Evolutionary conservation across 2,888 invertebrate species (phyloP), one percentile per base, ranked within the genome.

Genomic region (Lutraria lutraria): DNA sequence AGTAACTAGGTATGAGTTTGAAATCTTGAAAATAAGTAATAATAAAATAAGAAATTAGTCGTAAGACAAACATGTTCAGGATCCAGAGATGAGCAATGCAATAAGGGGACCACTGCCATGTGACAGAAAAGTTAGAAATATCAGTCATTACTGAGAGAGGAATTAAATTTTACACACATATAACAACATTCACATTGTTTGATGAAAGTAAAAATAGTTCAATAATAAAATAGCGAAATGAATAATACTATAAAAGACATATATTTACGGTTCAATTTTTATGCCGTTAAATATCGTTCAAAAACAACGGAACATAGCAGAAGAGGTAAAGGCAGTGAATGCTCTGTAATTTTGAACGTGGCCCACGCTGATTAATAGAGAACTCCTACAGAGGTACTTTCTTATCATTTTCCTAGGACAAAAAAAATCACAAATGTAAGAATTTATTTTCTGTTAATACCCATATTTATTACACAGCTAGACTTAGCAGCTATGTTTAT

Each of bases 151-250:
- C 1, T 25, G 3, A 68, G 63, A 68, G 8, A 68, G 63, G 43
- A 43, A 68, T 25, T 68, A 68, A n/a, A 68, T 68, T n/a, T 68
- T 12, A 68, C 63, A 68, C 63, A 68, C 63, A 25, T 6, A 25
- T 68, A 68, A 68, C 63, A 68, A 68, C 63, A 68, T 68, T 68
- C 63, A 68, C 63, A 25, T 68, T 68, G 25, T 25, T 68, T 68
- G 63, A 68, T 68, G 63, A 68, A 25, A 68, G 63, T 25, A 25
- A 68, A 68, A 68, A 68, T 68, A 68, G n/a, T 68, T 68, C 63
- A 25, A 68, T 68, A 68, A 68, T 68, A 68, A 68, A 68, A 68
- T 68, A 68, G 63, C 63, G 63, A 68, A 68, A 68, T 68, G 25
- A 68, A 68, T 68, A 68, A 68, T 25, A 68, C 63, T 25, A 25